Base-by-base conservation (phyloP, 1,140 invertebrate species). In the Camponotus floridanus region DNA sequence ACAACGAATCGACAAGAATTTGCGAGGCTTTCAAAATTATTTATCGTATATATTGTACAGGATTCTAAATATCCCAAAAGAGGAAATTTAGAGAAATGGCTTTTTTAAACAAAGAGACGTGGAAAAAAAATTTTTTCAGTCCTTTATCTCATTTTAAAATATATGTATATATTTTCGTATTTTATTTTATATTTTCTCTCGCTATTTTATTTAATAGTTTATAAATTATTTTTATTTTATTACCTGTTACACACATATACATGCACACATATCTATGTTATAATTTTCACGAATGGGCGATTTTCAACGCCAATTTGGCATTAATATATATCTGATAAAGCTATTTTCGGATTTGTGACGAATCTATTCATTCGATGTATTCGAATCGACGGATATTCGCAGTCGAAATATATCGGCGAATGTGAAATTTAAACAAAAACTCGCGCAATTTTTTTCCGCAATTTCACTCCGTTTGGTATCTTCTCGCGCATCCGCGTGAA, bases 1-100 rank as follows among this genome's bases (percentile, higher is more conserved):
- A 26, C 61, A 26, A 33, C 33, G 7, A 70, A 68, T 80, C 33
- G 64, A 70, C 45, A 70, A 31, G 9, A 57, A 70, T 55, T 2
- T 55, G 39, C 26, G 48, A 18, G 64, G 39, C 33, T 80, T 80
- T n/a, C n/a, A 57, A 2, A 70, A 57, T 68, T 57, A 36, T 80
- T 57, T 42, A 39, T 65, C 15, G 31, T 21, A 31, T n/a, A 21
- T 33, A 0, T 9, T 51, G 48, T 18, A 51, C 42, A 39, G 2
- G 1, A 18, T n/a, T 76, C 39, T 45, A 42, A 76, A 11, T 3
- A 33, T 15, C 21, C 2, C 11, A 42, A 15, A 45, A 48, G 33
- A 0, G 26, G 3, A 78, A 57, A 65, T 4, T 1, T 11, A 42
- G n/a, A 33, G 21, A 42, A 45, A 78, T n/a, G 61, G 2, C 7